phyloP scores from a whole-genome alignment of 2,113 vertebrate species.

The Psittacara wagleri region DNA sequence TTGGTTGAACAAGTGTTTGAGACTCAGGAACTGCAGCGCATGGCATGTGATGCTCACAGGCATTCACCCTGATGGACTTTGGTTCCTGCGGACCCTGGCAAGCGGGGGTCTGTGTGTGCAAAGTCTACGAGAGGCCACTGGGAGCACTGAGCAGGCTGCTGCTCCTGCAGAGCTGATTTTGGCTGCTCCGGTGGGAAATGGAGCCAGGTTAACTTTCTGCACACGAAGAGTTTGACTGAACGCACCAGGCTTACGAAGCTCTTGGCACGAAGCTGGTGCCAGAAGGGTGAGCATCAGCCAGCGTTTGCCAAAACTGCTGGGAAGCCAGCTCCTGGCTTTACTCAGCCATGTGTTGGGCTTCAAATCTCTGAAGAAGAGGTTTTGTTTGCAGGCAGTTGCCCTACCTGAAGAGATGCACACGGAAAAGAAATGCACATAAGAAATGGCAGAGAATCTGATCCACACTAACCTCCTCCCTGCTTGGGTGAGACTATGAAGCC shows the following conservation, averaged over 20 bases:
- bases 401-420: neutral
- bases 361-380: neutral
- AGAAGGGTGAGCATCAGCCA: neutral
- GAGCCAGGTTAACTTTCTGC: neutral
- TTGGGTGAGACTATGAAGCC: neutral
- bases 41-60: accelerated
- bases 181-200: accelerated
- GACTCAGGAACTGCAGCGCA: neutral
- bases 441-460: neutral
- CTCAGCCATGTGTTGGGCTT: neutral
- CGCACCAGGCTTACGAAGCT: accelerated
- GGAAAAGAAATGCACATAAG: neutral
- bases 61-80: accelerated
- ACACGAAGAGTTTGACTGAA: neutral
- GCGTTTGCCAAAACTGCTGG: neutral
- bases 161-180: neutral
- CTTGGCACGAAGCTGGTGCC: neutral
- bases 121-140: neutral
- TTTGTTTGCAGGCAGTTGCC: neutral
- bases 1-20: neutral
- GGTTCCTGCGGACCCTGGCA: accelerated
- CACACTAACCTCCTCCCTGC: neutral
- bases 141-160: neutral
- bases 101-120: neutral
- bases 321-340: neutral